Evolutionary conservation across 2,113 vertebrate species (phyloP).

Genomic region (Bufo gargarizans): DNA sequence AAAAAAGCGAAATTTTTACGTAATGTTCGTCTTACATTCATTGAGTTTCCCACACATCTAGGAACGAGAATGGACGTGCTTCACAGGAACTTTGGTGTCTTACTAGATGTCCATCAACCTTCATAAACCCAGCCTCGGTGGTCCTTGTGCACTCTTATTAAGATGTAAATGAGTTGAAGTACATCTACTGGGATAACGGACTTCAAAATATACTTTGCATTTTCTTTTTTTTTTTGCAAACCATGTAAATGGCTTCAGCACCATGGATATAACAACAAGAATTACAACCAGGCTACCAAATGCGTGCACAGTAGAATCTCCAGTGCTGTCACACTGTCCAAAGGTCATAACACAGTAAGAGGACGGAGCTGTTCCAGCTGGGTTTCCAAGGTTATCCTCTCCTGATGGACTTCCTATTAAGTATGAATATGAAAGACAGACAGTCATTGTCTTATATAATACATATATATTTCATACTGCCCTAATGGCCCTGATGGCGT

Average conservation of each 20-base stretch:
- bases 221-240: not conserved
- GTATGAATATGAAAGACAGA: constrained; percentile 50
- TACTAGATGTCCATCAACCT: not conserved
- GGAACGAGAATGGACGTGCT: not conserved
- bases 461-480: not conserved
- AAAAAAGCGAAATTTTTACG: not conserved
- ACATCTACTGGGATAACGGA: not conserved
- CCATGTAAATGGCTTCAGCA: not conserved
- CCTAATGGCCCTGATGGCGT: no score
- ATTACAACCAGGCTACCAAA: not conserved
- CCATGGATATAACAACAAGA: constrained; percentile 19
- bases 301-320: not conserved
- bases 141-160: not conserved
- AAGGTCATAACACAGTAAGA: constrained; percentile 81
- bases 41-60: not conserved
- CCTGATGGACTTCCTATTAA: constrained; percentile 88
- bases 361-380: constrained; percentile 91
- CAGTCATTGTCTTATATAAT: not conserved
- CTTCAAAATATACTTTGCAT: not conserved
- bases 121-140: not conserved
- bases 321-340: not conserved
- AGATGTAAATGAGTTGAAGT: not conserved
- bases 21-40: not conserved
- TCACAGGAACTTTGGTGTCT: not conserved
- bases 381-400: constrained; percentile 90